Evolutionary conservation across 2,113 vertebrate species (phyloP).

Genomic region (Triplophysa tibetana): DNA sequence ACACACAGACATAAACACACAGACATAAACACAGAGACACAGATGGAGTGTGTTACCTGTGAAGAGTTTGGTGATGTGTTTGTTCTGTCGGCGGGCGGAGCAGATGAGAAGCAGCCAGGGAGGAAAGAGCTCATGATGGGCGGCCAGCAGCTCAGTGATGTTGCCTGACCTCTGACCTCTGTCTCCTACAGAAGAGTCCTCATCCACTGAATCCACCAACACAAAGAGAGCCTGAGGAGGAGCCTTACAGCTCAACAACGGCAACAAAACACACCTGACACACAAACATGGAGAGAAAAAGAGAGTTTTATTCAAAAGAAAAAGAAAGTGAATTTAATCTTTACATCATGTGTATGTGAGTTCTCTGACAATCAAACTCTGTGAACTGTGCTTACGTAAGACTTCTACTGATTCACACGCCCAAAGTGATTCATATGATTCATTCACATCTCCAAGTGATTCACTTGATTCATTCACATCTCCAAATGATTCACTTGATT

Average conservation of each 20-base stretch:
- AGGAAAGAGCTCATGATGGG: conserved; percentile 93
- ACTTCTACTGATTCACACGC: too few species aligned
- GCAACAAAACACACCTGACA: conserved; percentile 87
- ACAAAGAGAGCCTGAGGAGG: conserved; percentile 89
- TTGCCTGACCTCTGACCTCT: conserved; percentile 85
- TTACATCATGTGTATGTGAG: too few species aligned
- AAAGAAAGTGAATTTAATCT: too few species aligned
- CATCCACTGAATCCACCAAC: conserved; percentile 91
- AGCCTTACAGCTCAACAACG: conserved; percentile 85
- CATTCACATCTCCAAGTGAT: too few species aligned
- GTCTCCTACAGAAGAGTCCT: conserved; percentile 84
- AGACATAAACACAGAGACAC: not conserved
- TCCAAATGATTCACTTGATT: too few species aligned
- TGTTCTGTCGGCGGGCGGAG: conserved; percentile 93
- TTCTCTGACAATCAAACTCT: too few species aligned
- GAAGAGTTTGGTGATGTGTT: conserved; percentile 95
- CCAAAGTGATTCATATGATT: too few species aligned
- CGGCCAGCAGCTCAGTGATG: conserved; percentile 90
- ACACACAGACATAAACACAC: too few species aligned
- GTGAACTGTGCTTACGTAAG: too few species aligned
- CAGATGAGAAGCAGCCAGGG: conserved; percentile 95
- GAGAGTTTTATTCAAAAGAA: not conserved
- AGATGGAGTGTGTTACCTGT: conserved; percentile 77
- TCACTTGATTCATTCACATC: too few species aligned
- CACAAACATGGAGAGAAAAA: not conserved